Percentiles rank a stretch among this genome's conserved stretches.
These are phyloP conservation scores for Tetrao urogallus DNA, from an alignment of 2,113 vertebrate genomes.

Conservation along the genomic window DNA sequence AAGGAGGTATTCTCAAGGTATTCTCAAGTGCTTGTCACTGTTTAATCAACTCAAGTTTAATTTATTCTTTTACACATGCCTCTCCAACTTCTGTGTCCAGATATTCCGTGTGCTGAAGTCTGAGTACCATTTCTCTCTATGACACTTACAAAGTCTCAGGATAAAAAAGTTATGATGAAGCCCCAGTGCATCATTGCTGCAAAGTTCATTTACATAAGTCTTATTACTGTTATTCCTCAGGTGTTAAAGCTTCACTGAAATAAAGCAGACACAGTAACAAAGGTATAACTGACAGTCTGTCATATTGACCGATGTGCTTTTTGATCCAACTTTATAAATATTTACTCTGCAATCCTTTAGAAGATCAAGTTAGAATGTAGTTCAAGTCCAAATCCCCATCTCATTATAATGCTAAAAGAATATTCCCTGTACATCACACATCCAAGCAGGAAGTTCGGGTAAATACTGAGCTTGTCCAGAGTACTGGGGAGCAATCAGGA, in stretches of 20 bases:
- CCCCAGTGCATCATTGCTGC: not conserved
- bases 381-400: constrained; percentile 15
- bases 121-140: not conserved
- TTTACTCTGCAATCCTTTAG: constrained; percentile 33
- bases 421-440: not conserved
- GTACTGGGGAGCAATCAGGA: not conserved
- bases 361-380: constrained; percentile 15
- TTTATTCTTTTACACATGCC: not conserved
- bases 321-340: constrained; percentile 42
- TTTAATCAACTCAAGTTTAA: not conserved
- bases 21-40: not conserved
- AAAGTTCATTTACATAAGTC: not conserved
- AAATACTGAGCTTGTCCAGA: not conserved
- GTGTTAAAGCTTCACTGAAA: not conserved
- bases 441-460: not conserved
- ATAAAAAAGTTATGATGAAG: not conserved
- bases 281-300: not conserved
- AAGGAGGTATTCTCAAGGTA: not conserved
- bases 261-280: constrained; percentile 18
- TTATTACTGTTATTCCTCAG: not conserved
- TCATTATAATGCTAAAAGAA: not conserved
- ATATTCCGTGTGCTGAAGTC: not conserved
- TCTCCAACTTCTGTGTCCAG: not conserved
- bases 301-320: not conserved
- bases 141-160: not conserved